Evolutionary conservation across 2,113 vertebrate genomes (phyloP).

Genomic region (Vimba vimba): DNA sequence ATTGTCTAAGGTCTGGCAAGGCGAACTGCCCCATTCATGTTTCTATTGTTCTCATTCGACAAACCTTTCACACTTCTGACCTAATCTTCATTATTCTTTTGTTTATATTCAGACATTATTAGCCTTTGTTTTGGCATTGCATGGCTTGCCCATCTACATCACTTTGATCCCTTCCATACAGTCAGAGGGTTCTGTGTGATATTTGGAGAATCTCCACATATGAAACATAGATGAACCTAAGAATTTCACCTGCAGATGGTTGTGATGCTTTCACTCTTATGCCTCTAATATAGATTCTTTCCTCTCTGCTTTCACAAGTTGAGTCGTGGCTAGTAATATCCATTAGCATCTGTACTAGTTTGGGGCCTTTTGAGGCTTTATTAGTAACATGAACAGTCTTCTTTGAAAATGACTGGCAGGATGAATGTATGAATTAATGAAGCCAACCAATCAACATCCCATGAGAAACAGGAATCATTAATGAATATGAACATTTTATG

Average conservation of each 20-base stretch:
- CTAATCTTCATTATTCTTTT: too few species aligned
- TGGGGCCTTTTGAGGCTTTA: not conserved
- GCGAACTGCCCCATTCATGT: too few species aligned
- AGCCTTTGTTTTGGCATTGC: too few species aligned
- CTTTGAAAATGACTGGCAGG: not conserved
- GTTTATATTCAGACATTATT: too few species aligned
- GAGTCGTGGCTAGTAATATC: not conserved
- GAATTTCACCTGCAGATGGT: not conserved
- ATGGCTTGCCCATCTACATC: too few species aligned
- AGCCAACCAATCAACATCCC: not conserved
- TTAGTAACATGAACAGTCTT: not conserved
- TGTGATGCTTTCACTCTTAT: not conserved
- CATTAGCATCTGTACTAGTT: not conserved
- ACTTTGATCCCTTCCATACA: not conserved
- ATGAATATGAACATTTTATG: not conserved
- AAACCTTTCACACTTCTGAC: too few species aligned
- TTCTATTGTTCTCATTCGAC: too few species aligned
- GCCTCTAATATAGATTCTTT: not conserved
- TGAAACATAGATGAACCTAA: not conserved
- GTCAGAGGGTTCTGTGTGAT: not conserved
- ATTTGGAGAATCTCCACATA: not conserved
- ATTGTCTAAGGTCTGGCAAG: too few species aligned
- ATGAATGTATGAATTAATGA: not conserved
- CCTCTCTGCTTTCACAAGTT: not conserved
- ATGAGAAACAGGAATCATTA: not conserved